Percentiles rank a stretch among this genome's conserved stretches.
phyloP scores from a whole-genome alignment of 1,140 invertebrate species.

The Prorops nasuta region DNA sequence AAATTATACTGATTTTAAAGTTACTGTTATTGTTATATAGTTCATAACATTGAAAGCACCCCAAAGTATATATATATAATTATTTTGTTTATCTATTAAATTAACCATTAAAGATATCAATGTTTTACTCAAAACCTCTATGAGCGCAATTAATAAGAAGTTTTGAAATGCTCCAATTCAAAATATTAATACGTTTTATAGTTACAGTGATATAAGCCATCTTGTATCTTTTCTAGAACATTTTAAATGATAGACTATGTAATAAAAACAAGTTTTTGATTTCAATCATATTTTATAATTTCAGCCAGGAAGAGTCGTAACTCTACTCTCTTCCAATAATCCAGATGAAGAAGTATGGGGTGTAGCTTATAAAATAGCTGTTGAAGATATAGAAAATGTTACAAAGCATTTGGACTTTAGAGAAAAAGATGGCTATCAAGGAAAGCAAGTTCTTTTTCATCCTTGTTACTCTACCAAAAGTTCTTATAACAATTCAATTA shows the following conservation, averaged over 20 bases:
- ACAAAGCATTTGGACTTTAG: conserved; percentile 80
- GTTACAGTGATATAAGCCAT: no score
- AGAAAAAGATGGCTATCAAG: conserved; percentile 86
- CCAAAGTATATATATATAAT: no score
- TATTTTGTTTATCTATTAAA: no score
- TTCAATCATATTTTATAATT: conserved; percentile 22
- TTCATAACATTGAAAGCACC: no score
- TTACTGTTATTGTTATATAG: no score
- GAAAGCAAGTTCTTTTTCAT: conserved; percentile 69
- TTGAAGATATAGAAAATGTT: conserved; percentile 68
- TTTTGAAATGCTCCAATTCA: no score
- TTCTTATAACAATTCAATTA: not conserved
- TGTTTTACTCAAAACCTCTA: no score
- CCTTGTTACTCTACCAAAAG: conserved; percentile 49
- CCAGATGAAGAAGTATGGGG: conserved; percentile 77
- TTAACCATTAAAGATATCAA: no score
- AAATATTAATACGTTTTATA: no score
- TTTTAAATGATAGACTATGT: not conserved
- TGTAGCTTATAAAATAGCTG: conserved; percentile 82
- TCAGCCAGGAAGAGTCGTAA: conserved; percentile 88
- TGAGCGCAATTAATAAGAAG: no score
- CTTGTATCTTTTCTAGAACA: not conserved
- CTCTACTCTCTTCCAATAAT: conserved; percentile 70
- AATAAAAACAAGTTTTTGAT: conserved; percentile 28
- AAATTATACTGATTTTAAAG: not conserved